These are phyloP conservation scores for Amphibalanus amphitrite DNA, from an alignment of 1,140 invertebrate species.

Conservation along the genomic window DNA sequence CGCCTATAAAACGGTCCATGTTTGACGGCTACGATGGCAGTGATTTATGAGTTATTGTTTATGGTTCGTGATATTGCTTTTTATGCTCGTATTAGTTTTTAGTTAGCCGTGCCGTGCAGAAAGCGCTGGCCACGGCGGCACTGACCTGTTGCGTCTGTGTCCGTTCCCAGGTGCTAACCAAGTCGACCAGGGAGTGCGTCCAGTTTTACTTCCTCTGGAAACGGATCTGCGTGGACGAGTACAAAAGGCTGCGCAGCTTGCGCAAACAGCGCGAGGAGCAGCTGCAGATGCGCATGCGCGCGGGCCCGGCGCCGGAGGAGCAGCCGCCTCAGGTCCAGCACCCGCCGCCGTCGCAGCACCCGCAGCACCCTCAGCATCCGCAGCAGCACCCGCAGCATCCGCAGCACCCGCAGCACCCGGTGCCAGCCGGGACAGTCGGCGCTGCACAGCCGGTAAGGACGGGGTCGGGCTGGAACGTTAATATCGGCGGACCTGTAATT, in stretches of 20 bases:
- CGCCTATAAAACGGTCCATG: too few species aligned
- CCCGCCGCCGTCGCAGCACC: conserved; percentile 22
- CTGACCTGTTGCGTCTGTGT: neutral
- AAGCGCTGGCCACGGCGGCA: neutral
- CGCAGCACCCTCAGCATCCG: neutral
- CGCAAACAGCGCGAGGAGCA: conserved; percentile 17
- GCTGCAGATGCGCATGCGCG: neutral
- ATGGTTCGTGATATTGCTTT: too few species aligned
- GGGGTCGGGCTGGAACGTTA: too few species aligned
- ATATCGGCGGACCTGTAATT: too few species aligned
- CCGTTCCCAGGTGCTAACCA: conserved; percentile 50
- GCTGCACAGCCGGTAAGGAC: neutral
- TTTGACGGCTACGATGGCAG: too few species aligned
- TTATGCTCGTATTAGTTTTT: too few species aligned
- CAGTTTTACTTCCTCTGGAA: conserved; percentile 99
- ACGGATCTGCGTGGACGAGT: conserved; percentile 75
- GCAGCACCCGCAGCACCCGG: conserved; percentile 27
- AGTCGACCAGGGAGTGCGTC: conserved; percentile 81
- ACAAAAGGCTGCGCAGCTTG: conserved; percentile 40
- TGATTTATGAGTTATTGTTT: too few species aligned
- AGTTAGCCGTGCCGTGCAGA: too few species aligned
- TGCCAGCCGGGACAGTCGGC: neutral
- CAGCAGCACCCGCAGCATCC: neutral
- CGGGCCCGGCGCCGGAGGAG: neutral
- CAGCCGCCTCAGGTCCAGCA: conserved; percentile 24